Evolutionary conservation across 1,140 invertebrate genomes (phyloP).

Genomic region (Cyclina sinensis): DNA sequence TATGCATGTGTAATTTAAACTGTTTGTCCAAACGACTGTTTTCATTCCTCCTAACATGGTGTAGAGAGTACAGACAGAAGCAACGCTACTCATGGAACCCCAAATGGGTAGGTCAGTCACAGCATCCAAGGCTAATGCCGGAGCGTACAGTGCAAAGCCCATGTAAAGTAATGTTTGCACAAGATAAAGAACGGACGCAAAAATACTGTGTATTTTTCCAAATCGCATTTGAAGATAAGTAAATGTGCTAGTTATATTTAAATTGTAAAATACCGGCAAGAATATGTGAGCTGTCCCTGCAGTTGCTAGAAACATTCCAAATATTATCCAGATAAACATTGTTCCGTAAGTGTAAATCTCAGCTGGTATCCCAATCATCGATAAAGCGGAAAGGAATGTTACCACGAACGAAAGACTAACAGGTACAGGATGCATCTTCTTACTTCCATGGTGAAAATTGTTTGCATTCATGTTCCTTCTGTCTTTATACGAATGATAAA

Average conservation of each 20-base stretch:
- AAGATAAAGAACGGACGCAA: slow-evolving; percentile 74
- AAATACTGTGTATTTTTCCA: slow-evolving; percentile 70
- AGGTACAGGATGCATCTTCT: slow-evolving; percentile 90
- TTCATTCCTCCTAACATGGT: slow-evolving; percentile 93
- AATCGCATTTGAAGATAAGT: slow-evolving; percentile 92
- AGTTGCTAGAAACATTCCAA: slow-evolving; percentile 75
- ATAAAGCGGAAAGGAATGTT: slow-evolving; percentile 97
- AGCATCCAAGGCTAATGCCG: neutral
- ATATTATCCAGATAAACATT: slow-evolving; percentile 72
- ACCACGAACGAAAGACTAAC: slow-evolving; percentile 79
- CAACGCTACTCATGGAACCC: slow-evolving; percentile 16
- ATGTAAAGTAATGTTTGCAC: slow-evolving; percentile 87
- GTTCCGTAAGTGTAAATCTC: slow-evolving; percentile 79
- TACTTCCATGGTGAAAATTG: slow-evolving; percentile 91
- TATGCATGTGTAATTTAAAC: slow-evolving; percentile 95
- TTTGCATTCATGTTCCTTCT: slow-evolving; percentile 90
- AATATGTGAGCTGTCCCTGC: slow-evolving; percentile 79
- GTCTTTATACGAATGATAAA: slow-evolving; percentile 93
- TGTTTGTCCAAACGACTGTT: slow-evolving; percentile 95
- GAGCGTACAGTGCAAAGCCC: slow-evolving; percentile 21
- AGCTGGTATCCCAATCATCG: slow-evolving; percentile 90
- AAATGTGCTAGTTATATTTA: slow-evolving; percentile 81
- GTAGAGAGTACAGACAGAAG: slow-evolving; percentile 4
- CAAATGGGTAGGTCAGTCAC: neutral
- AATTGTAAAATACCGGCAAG: slow-evolving; percentile 82